Base-by-base conservation (phyloP, 2,888 invertebrate genomes). In the Argynnis bischoffii region DNA sequence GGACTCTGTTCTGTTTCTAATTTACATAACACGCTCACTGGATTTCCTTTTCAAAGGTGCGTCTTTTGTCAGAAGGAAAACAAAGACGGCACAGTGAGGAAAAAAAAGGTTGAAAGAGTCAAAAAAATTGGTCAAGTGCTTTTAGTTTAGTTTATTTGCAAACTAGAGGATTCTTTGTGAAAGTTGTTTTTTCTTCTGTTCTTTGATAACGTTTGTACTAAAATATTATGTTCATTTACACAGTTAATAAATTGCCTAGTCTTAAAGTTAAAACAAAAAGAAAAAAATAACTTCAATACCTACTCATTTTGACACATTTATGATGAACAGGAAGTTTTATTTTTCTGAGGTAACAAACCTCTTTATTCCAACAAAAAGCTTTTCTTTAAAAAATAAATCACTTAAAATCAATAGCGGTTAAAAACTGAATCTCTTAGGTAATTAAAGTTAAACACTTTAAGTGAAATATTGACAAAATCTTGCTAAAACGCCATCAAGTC, bases 11-110 rank as follows among this genome's bases (percentile, higher is more conserved):
- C 81, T 79, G 79, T 83, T 83, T 81, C 81, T 82, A 83, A 88
- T 87, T 88, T 88, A 83, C 87, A 86, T 87, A 87, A 86, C 82
- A 84, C 78, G 78, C 81, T 82, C 79, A 75, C 82, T 81, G 82
- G 81, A 86, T 86, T 87, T 85, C 83, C 83, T 84, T 83, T 83
- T 78, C 79, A 83, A 85, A 86, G 86, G 86, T 86, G 81, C 84
- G 83, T 84, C 87, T 86, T 85, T 86, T 86, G 85, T 87, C 80
- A 80, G 77, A 81, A 80, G 76, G 78, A 81, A 87, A 86, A 88
- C 88, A 89, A 89, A 87, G 82, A 80, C 54, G 55, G 55, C 78
- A 41, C 35, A 11, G 79, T 78, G 78, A 81, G 77, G 74, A 76
- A 76, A 74, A 76, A 71, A 73, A 71, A 68, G 72, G 63, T 60